Evolutionary conservation across 1,140 invertebrate species (phyloP).

Genomic region (Coenobita brevimanus): DNA sequence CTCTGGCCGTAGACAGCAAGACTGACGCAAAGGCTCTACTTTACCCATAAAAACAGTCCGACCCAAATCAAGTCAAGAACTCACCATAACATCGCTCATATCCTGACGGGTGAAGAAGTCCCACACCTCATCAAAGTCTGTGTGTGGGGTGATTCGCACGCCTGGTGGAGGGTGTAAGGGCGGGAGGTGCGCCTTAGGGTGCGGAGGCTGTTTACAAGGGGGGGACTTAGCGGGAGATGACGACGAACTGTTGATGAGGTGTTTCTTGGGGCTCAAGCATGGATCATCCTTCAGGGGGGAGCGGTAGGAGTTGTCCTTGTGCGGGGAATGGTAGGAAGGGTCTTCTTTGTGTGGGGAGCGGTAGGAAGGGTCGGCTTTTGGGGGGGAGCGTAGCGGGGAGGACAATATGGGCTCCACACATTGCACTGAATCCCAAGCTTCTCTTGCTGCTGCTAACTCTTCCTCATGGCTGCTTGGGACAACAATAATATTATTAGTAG

Average conservation of each 20-base stretch:
- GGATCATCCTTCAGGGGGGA: conserved; percentile 51
- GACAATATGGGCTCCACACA: conserved; percentile 56
- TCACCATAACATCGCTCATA: conserved; percentile 69
- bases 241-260: conserved; percentile 46
- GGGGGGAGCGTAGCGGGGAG: background rate
- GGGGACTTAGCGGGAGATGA: conserved; percentile 60
- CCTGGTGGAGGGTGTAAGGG: conserved; percentile 15
- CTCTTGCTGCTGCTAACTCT: conserved; percentile 62
- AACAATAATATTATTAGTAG: background rate
- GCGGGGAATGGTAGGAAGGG: conserved; percentile 18
- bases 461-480: conserved; percentile 44
- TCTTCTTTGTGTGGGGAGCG: conserved; percentile 50
- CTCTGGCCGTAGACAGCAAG: no score
- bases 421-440: conserved; percentile 67
- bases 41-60: no score
- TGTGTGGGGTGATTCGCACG: conserved; percentile 59
- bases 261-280: conserved; percentile 56
- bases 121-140: conserved; percentile 69
- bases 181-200: background rate
- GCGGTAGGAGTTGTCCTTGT: conserved; percentile 18
- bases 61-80: background rate
- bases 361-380: no score
- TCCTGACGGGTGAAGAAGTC: conserved; percentile 68
- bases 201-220: background rate
- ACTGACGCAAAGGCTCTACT: no score